phyloP scores from a whole-genome alignment of 2,888 invertebrate species.

The Linyphia triangularis region DNA sequence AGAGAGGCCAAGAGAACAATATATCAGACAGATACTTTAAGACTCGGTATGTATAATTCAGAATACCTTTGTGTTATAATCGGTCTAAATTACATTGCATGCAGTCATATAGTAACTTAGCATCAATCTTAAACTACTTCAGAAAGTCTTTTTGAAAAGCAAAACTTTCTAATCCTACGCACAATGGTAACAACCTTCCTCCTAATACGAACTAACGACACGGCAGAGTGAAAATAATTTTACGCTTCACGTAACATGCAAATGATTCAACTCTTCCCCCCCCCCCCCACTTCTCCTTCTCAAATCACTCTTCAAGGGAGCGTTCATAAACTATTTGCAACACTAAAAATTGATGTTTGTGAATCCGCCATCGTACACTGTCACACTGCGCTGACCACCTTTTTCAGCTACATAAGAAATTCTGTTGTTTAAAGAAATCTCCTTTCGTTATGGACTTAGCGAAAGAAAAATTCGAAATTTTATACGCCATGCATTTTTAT shows the following conservation, averaged over 20 bases:
- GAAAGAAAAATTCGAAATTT: no score
- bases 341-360: not conserved
- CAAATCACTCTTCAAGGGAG: not conserved
- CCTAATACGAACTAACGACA: slow-evolving; percentile 3
- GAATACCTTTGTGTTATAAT: no score
- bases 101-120: no score
- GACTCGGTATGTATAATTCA: no score
- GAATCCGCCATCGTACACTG: not conserved
- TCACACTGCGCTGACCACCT: not conserved
- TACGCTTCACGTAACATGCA: slow-evolving; percentile 3
- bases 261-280: not conserved
- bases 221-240: not conserved
- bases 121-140: no score
- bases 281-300: no score
- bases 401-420: not conserved
- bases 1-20: no score
- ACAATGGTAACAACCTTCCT: not conserved
- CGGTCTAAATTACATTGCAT: no score
- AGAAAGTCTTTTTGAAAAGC: slow-evolving; percentile 3
- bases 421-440: not conserved
- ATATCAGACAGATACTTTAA: no score
- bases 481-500: no score
- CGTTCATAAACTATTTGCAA: not conserved
- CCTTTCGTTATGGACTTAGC: not conserved
- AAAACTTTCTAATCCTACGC: not conserved